Evolutionary conservation across 2,113 vertebrate species (phyloP).

Genomic region (Catharus minimus): DNA sequence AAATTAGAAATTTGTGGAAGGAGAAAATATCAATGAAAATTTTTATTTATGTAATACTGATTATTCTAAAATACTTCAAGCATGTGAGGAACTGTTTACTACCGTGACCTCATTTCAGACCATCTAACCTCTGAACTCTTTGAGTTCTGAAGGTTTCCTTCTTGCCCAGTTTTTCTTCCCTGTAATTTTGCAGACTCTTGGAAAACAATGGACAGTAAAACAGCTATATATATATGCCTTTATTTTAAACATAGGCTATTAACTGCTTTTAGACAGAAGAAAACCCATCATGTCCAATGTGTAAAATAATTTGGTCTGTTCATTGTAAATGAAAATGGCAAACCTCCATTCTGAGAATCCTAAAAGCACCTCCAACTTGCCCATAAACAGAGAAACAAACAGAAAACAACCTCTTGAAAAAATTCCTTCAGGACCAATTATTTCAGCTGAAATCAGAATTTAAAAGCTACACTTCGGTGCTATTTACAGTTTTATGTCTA

Average conservation of each 20-base stretch:
- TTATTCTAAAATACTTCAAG: background rate
- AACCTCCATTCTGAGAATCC: background rate
- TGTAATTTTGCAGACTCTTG: background rate
- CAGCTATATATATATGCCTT: background rate
- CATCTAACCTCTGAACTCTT: background rate
- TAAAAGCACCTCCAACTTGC: background rate
- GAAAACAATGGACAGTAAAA: background rate
- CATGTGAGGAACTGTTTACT: background rate
- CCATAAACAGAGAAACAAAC: background rate
- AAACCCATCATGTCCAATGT: background rate
- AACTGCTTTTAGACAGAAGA: background rate
- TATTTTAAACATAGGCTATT: background rate
- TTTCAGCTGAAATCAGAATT: background rate
- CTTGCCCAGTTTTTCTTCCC: background rate
- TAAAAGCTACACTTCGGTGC: background rate
- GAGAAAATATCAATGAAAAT: background rate
- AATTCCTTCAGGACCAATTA: background rate
- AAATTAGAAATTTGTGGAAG: background rate
- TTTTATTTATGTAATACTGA: background rate
- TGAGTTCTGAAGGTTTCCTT: background rate
- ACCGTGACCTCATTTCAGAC: background rate
- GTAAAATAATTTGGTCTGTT: background rate
- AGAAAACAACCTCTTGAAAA: accelerated
- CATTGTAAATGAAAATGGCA: background rate
- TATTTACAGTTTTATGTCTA: background rate